Evolutionary conservation across 2,113 vertebrate genomes (phyloP).

Genomic region (Seriola quinqueradiata): DNA sequence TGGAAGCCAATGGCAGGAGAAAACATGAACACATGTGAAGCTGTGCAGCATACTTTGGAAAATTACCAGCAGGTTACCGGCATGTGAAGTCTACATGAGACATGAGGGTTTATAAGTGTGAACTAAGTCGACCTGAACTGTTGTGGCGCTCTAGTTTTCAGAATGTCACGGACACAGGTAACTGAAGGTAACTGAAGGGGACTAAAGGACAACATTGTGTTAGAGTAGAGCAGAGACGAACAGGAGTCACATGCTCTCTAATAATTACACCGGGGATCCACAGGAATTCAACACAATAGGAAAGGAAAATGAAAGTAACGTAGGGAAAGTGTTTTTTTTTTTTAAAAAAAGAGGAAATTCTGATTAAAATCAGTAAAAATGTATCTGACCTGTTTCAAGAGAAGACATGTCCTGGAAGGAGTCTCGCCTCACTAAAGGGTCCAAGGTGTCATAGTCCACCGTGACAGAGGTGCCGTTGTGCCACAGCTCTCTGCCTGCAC

Average conservation of each 20-base stretch:
- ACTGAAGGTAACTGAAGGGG: no score
- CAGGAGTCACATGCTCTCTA: slow-evolving; percentile 6
- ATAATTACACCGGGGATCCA: slow-evolving; percentile 2
- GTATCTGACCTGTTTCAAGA: slow-evolving; percentile 83
- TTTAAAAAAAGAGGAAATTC: background rate
- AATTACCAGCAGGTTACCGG: background rate
- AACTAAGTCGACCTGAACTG: background rate
- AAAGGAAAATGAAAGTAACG: slow-evolving; percentile 28
- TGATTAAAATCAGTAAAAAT: background rate
- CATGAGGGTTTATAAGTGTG: slow-evolving; percentile 13
- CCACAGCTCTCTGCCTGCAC: slow-evolving; percentile 84
- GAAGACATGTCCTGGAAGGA: slow-evolving; percentile 86
- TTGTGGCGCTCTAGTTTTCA: background rate
- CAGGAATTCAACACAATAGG: slow-evolving; percentile 6
- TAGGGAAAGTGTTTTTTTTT: background rate
- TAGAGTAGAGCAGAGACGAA: background rate
- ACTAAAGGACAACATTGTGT: slow-evolving; percentile 3
- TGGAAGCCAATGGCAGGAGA: background rate
- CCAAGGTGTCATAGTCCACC: slow-evolving; percentile 89
- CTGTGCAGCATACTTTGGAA: background rate
- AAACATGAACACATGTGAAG: background rate
- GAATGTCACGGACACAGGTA: background rate
- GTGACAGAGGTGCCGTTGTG: slow-evolving; percentile 82
- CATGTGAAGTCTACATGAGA: background rate
- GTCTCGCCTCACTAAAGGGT: slow-evolving; percentile 91